Base-by-base conservation (phyloP, 2,113 vertebrate genomes). In the Saccopteryx leptura region DNA sequence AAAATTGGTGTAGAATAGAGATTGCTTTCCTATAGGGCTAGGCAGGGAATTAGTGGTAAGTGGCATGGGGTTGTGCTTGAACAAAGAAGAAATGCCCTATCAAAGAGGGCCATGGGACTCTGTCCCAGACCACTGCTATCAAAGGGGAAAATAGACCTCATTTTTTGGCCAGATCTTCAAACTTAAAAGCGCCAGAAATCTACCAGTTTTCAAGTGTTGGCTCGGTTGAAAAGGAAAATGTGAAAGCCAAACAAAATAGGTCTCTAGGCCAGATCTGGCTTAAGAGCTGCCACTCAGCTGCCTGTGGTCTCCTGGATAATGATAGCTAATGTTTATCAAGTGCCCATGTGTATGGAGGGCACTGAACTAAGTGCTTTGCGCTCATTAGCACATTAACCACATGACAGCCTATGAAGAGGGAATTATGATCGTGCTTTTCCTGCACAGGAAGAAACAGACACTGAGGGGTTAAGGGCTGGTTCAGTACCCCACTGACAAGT, bases 241-340 rank as follows among this genome's bases (percentile, higher is more conserved):
- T 74, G 23, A 39, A n/a, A 83, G 95, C 95, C 97, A 96, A 89
- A 96, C 94, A 95, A 96, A 97, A 96, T 94, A 97, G 90, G 93
- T 96, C 97, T 97, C 58, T 89, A 83, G 96, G 94, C 94, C 93
- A 96, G 89, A 76, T 93, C 92, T 94, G 91, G 95, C 95, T 95
- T 46, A 89, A 83, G 94, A 58, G 63, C 94, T 88, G 93, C 93
- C 91, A 94, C 96, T 96, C 91, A 7, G 79, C 26, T 66, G 91
- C 58, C 56, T 52, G 91, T 93, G 91, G 94, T 94, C 91, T 95
- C 0, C 85, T 87, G 94, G 94, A 71, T 96, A 86, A 96, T 96
- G 95, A 97, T 93, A 95, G 97, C 91, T 94, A 76, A 95, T 94
- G 91, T 91, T 94, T 94, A 86, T 78, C 0, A 84, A 95, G 94